Conservation (phyloP, 2,888 invertebrate species). For the Pardosa pseudoannulata region DNA sequence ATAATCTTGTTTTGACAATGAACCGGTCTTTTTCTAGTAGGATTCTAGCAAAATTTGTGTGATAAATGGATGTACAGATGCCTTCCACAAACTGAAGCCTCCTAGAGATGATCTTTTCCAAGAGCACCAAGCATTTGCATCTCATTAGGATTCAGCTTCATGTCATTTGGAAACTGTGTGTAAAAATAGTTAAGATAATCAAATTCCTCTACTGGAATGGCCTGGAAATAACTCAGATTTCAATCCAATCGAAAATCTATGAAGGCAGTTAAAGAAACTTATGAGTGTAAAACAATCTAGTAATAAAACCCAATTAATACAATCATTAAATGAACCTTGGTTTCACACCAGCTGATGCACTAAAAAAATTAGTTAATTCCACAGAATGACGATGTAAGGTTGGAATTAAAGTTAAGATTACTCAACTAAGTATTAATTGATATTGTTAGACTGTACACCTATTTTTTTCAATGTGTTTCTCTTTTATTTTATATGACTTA, state of each 20-base stretch:
- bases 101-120: not conserved
- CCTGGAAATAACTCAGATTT: constrained; percentile 11
- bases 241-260: constrained; percentile 19
- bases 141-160: constrained; percentile 16
- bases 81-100: constrained; percentile 22
- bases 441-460: no score
- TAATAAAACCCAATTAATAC: constrained; percentile 19
- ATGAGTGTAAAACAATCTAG: constrained; percentile 3
- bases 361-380: no score
- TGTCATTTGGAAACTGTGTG: not conserved
- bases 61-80: no score
- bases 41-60: not conserved
- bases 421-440: no score
- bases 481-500: no score
- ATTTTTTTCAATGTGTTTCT: no score
- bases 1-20: constrained; percentile 80
- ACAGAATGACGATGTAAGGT: no score
- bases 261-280: not conserved
- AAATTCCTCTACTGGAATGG: constrained; percentile 23
- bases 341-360: no score
- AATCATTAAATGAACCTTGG: constrained; percentile 10
- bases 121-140: no score
- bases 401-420: no score
- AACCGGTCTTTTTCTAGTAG: constrained; percentile 79
- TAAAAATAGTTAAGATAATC: constrained; percentile 18